Conservation (phyloP, 1,140 invertebrate genomes). For the Cyclina sinensis region DNA sequence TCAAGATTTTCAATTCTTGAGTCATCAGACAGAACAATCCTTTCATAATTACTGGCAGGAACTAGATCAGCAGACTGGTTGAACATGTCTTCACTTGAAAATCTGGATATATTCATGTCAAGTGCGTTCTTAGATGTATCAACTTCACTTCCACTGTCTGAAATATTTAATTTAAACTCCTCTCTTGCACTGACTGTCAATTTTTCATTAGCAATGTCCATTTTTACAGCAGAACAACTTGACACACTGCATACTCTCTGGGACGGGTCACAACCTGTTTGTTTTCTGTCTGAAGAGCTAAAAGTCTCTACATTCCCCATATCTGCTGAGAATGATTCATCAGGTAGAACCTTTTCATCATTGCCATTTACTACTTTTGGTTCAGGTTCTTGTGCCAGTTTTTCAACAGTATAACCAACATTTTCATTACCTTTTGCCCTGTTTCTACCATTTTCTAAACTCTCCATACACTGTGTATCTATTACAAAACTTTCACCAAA, state of each 20-base stretch:
- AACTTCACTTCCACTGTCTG: background rate
- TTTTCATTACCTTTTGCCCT: background rate
- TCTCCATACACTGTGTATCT: slow-evolving; percentile 75
- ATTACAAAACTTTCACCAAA: slow-evolving; percentile 72
- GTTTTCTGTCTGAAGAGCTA: background rate
- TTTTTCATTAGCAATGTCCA: background rate
- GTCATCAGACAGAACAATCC: slow-evolving; percentile 63
- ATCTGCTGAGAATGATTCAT: slow-evolving; percentile 5
- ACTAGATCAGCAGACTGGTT: slow-evolving; percentile 72
- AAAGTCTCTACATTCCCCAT: slow-evolving; percentile 28
- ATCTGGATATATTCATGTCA: slow-evolving; percentile 64
- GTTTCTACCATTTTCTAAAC: slow-evolving; percentile 4
- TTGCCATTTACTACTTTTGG: background rate
- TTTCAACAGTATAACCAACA: background rate
- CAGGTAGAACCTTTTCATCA: background rate
- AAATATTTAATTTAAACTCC: background rate
- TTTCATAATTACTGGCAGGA: slow-evolving; percentile 82
- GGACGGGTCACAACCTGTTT: background rate
- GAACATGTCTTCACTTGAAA: slow-evolving; percentile 58
- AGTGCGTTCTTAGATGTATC: slow-evolving; percentile 45
- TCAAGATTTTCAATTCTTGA: slow-evolving; percentile 20
- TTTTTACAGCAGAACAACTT: background rate
- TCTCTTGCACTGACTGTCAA: too few relatives aligned
- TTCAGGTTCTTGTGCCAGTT: background rate
- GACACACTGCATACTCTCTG: background rate